These are phyloP conservation scores for Ochotona curzoniae DNA, from an alignment of 2,113 vertebrate species.

Conservation along the genomic window DNA sequence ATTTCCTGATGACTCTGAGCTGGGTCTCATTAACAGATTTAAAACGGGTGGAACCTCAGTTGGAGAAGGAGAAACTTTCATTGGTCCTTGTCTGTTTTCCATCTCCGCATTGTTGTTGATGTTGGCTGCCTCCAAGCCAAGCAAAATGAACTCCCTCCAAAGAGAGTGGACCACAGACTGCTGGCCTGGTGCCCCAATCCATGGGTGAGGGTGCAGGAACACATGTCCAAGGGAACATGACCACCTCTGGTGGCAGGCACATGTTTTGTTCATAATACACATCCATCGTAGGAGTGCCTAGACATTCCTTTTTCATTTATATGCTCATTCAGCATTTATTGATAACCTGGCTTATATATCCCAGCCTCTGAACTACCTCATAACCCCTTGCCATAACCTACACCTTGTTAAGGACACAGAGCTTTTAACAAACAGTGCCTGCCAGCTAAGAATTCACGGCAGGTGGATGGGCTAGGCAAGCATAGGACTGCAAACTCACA, in stretches of 20 bases:
- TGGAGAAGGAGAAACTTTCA: constrained; percentile 70
- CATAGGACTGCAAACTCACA: neutral
- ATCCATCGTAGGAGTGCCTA: neutral
- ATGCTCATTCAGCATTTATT: constrained; percentile 12
- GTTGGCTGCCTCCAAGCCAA: constrained; percentile 60
- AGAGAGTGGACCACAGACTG: constrained; percentile 32
- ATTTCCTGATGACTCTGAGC: constrained; percentile 74
- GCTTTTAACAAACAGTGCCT: neutral
- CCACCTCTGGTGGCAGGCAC: constrained; percentile 47
- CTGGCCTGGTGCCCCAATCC: constrained; percentile 37
- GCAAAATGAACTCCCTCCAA: constrained; percentile 66
- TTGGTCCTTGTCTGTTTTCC: constrained; percentile 76
- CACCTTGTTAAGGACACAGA: neutral
- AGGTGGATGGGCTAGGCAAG: neutral
- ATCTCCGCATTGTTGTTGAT: constrained; percentile 68
- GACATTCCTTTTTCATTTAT: neutral
- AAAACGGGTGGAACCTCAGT: constrained; percentile 69
- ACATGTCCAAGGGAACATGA: constrained; percentile 32
- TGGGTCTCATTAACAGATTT: constrained; percentile 77
- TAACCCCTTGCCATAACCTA: neutral
- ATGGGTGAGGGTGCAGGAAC: constrained; percentile 52
- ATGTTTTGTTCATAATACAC: constrained; percentile 13
- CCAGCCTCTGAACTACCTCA: neutral
- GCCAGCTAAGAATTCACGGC: neutral
- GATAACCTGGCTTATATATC: neutral